Evolutionary conservation across 2,888 invertebrate species (phyloP).

Genomic region (Cephus sareptanus): DNA sequence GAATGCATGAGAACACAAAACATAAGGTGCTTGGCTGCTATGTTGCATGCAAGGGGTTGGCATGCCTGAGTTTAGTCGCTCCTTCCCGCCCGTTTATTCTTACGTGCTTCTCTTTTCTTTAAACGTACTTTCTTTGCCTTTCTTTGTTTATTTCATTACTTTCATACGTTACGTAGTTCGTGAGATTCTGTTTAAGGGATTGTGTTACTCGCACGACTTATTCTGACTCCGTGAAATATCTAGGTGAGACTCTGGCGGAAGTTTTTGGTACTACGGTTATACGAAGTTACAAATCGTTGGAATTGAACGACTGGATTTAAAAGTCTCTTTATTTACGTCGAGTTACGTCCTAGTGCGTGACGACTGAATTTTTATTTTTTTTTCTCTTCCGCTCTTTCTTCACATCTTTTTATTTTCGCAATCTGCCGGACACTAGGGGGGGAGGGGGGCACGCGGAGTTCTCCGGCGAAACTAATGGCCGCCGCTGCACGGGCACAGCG

Average conservation of each 20-base stretch:
- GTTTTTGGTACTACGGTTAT: background rate
- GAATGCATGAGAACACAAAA: slow-evolving; percentile 27
- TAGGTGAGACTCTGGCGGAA: background rate
- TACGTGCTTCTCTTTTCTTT: background rate
- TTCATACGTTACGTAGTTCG: background rate
- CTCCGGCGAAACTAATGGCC: background rate
- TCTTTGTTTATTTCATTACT: background rate
- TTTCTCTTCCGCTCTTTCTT: background rate
- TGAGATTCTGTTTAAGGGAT: background rate
- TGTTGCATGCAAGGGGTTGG: slow-evolving; percentile 48
- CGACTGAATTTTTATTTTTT: background rate
- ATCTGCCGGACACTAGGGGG: background rate
- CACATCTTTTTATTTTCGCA: background rate
- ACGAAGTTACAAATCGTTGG: background rate
- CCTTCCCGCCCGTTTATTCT: background rate
- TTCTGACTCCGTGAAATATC: background rate
- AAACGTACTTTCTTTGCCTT: background rate
- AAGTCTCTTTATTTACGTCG: background rate
- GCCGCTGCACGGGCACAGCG: background rate
- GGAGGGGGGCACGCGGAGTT: background rate
- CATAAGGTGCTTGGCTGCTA: slow-evolving; percentile 49
- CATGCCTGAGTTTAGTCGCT: slow-evolving; percentile 32
- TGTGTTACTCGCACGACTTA: background rate
- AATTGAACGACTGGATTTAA: background rate
- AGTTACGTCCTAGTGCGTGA: background rate